Evolutionary conservation across 2,888 invertebrate genomes (phyloP), one percentile per base, ranked within the genome.

Genomic region (Acrobasis consociella): DNA sequence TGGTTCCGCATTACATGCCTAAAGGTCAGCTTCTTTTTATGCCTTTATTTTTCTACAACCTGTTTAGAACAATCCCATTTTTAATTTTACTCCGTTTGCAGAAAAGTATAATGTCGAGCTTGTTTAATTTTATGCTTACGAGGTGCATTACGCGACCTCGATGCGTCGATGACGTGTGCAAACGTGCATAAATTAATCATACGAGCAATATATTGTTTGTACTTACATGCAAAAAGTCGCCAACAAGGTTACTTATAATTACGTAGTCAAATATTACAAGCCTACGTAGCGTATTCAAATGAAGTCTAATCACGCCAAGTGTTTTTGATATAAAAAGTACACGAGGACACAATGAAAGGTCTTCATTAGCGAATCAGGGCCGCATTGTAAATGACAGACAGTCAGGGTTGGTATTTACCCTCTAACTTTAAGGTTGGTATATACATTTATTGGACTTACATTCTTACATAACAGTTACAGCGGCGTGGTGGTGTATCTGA

Each of bases 1-100:
- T 55, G 37, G 65, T 69, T 71, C 69, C 71, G 69, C 68, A 69
- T 71, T 64, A 65, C 65, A 63, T 61, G 22, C 51, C 50, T 62
- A 69, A 69, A 72, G 72, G 71, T 70, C 68, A 69, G 59, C 55
- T 55, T 58, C 58, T 39, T 60, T 42, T 22, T 49, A 53, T 50
- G 52, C 22, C 11, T 46, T 31, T 31, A 31, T 31, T 37, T 60
- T 60, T 50, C 49, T 51, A 49, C 42, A 42, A 58, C 46, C n/a
- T 46, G 46, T 46, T 56, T 60, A 58, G 50, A 58, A 49, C 49
- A 52, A 16, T 49, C 3, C 37, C 15, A 1, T 38, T 38, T 15
- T 52, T 2, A 31, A 13, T 37, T 31, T 37, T 37, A 52, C n/a
- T 38, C 3, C 38, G 5, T 38, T 31, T 55, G 53, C 53, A 38